phyloP scores from a whole-genome alignment of 2,888 invertebrate species.

The Sepiola atlantica region DNA sequence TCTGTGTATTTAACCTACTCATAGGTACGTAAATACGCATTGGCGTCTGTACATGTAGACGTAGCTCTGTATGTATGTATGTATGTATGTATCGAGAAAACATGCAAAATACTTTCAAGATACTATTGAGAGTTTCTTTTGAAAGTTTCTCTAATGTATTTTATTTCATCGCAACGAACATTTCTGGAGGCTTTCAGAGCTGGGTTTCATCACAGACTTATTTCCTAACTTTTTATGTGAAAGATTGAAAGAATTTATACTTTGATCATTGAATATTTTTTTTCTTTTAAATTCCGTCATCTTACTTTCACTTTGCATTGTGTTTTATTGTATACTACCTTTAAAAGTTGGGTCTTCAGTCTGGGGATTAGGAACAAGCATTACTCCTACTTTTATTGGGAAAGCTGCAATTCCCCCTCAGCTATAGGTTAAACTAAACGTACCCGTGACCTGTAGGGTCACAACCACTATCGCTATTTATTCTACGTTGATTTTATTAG shows the following conservation, averaged over 20 bases:
- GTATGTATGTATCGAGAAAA: not conserved
- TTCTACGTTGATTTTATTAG: too few species aligned
- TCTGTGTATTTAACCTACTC: not conserved
- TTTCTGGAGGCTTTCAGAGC: not conserved
- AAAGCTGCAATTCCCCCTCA: too few species aligned
- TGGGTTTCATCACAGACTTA: not conserved
- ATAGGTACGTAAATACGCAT: not conserved
- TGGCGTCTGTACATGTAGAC: not conserved
- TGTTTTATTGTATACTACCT: too few species aligned
- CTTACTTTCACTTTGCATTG: not conserved
- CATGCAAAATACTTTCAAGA: not conserved
- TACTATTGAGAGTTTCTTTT: constrained; percentile 15
- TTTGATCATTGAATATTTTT: not conserved
- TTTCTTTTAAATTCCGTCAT: not conserved
- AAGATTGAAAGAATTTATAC: not conserved
- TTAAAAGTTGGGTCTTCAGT: too few species aligned
- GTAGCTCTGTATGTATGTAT: not conserved
- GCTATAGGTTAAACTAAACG: too few species aligned
- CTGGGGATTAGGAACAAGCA: too few species aligned
- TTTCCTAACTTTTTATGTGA: not conserved
- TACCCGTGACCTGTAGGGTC: too few species aligned
- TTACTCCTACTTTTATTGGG: too few species aligned
- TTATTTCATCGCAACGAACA: not conserved
- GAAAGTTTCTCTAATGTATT: not conserved
- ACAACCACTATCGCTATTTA: too few species aligned